These are phyloP conservation scores for Cantharis flavilabris DNA, from an alignment of 2,888 invertebrate genomes.

Conservation along the genomic window DNA sequence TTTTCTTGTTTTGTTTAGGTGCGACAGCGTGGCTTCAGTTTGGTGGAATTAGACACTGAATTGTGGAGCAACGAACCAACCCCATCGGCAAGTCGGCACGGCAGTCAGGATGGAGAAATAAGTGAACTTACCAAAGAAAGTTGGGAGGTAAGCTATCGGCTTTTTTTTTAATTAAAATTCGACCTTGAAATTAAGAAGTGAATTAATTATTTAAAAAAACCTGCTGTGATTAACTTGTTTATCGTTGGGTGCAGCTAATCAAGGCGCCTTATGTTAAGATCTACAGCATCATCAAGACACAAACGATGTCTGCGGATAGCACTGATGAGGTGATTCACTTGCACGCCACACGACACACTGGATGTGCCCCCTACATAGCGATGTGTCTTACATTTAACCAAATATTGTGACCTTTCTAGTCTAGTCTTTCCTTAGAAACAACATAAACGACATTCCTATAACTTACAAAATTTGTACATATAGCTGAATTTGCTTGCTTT, in stretches of 20 bases:
- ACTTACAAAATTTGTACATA: not conserved
- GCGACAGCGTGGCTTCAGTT: slow-evolving; percentile 75
- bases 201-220: not conserved
- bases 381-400: slow-evolving; percentile 16
- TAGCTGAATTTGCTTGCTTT: slow-evolving; percentile 18
- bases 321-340: slow-evolving; percentile 53
- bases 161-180: not conserved
- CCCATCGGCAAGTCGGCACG: slow-evolving; percentile 58
- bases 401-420: slow-evolving; percentile 19
- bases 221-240: slow-evolving; percentile 13
- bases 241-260: slow-evolving; percentile 73
- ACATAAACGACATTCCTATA: not conserved
- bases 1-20: slow-evolving; percentile 51
- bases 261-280: slow-evolving; percentile 96
- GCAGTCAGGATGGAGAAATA: slow-evolving; percentile 72
- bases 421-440: slow-evolving; percentile 21
- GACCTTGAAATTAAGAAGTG: not conserved
- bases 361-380: slow-evolving; percentile 23
- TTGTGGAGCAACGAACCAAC: slow-evolving; percentile 73
- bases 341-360: slow-evolving; percentile 32
- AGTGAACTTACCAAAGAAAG: slow-evolving; percentile 84
- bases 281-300: slow-evolving; percentile 95
- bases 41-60: slow-evolving; percentile 89
- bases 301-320: slow-evolving; percentile 74
- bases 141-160: slow-evolving; percentile 85